Conservation (phyloP, 2,888 invertebrate species). For the Marasmarcha lunaedactyla region DNA sequence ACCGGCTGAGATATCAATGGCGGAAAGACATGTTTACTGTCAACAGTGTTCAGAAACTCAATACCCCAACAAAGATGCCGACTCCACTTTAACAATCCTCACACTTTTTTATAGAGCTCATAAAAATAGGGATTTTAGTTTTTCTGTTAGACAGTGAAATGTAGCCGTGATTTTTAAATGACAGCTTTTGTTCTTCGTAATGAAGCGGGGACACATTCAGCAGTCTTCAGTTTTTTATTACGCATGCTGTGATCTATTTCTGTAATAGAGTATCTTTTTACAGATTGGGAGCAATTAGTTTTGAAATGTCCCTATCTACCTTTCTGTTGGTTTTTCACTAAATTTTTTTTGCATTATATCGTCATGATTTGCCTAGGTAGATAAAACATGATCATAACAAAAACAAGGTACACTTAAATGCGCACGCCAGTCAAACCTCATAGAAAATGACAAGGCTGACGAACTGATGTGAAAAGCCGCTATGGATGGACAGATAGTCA, state of each 20-base stretch:
- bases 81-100: slow-evolving; percentile 63
- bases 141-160: slow-evolving; percentile 69
- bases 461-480: too few relatives aligned
- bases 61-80: slow-evolving; percentile 65
- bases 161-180: slow-evolving; percentile 62
- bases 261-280: slow-evolving; percentile 32
- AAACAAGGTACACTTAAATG: too few relatives aligned
- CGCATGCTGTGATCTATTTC: slow-evolving; percentile 44
- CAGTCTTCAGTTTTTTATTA: slow-evolving; percentile 53
- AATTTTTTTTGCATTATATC: too few relatives aligned
- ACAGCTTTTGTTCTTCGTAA: slow-evolving; percentile 66
- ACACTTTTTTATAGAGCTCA: slow-evolving; percentile 62
- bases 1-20: slow-evolving; percentile 34
- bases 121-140: slow-evolving; percentile 64
- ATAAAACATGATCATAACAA: too few relatives aligned
- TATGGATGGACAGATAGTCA: too few relatives aligned
- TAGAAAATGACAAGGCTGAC: too few relatives aligned
- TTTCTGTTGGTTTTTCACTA: too few relatives aligned
- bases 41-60: slow-evolving; percentile 50
- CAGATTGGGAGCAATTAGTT: neutral
- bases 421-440: too few relatives aligned
- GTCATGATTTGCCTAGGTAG: too few relatives aligned
- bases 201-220: slow-evolving; percentile 60
- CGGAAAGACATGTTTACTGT: slow-evolving; percentile 66
- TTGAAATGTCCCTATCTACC: too few relatives aligned